Percentiles rank a stretch among this genome's conserved stretches.
Conservation (phyloP, 2,888 invertebrate genomes). For the Anthophora plumipes region DNA sequence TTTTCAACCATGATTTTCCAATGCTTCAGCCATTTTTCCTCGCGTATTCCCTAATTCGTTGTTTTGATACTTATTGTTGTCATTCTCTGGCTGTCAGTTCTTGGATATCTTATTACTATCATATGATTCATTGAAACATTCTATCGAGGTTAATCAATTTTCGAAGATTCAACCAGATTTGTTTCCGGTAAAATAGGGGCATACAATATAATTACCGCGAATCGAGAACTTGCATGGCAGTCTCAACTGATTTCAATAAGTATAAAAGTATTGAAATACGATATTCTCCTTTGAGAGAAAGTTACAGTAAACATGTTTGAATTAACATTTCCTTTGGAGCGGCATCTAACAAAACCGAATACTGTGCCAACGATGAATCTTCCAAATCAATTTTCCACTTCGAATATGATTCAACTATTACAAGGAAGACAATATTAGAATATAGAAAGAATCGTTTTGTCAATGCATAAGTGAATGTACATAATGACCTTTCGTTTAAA, state of each 20-base stretch:
- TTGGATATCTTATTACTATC: background rate
- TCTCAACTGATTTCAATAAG: background rate
- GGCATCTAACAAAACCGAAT: conserved; percentile 33
- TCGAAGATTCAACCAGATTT: background rate
- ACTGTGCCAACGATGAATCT: conserved; percentile 69
- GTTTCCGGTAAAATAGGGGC: conserved; percentile 26
- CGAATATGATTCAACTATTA: conserved; percentile 34
- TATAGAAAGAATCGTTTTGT: conserved; percentile 35
- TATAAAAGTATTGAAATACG: too few relatives aligned
- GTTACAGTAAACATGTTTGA: background rate
- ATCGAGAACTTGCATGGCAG: conserved; percentile 27
- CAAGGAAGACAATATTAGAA: conserved; percentile 45
- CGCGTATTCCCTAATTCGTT: too few relatives aligned
- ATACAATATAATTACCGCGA: conserved; percentile 44
- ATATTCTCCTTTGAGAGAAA: background rate
- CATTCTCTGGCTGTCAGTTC: conserved; percentile 4
- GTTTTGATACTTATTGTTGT: conserved; percentile 16
- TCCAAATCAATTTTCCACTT: conserved; percentile 62
- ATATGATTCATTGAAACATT: background rate
- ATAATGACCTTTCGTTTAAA: too few relatives aligned
- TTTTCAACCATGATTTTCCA: too few relatives aligned
- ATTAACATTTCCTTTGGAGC: conserved; percentile 8
- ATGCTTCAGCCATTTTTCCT: too few relatives aligned
- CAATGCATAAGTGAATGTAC: background rate
- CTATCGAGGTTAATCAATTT: background rate